Conservation (phyloP, 2,888 invertebrate species). For the Callinectes sapidus region DNA sequence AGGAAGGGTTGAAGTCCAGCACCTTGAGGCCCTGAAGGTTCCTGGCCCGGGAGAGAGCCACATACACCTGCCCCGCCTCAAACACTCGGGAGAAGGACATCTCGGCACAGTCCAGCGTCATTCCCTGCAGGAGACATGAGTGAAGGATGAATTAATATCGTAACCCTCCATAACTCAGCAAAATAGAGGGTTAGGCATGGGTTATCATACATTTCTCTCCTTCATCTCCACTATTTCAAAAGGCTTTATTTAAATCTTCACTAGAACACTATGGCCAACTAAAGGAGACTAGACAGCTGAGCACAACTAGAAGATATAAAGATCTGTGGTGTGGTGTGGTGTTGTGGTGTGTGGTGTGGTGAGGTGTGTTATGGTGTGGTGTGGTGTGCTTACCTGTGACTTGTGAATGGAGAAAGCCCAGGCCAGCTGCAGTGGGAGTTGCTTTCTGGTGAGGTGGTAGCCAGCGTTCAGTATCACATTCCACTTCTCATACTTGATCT, state of each 20-base stretch:
- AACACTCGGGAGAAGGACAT: slow-evolving; percentile 94
- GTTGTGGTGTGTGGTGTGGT: not conserved
- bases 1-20: slow-evolving; percentile 88
- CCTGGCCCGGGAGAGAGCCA: slow-evolving; percentile 93
- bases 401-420: slow-evolving; percentile 99
- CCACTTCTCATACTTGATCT: slow-evolving; percentile 88
- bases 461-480: slow-evolving; percentile 82
- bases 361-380: not conserved
- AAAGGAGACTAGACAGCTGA: no score
- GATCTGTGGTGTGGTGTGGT: no score
- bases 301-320: no score
- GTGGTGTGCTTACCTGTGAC: slow-evolving; percentile 80
- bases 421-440: slow-evolving; percentile 92
- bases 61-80: slow-evolving; percentile 97
- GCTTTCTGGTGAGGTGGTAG: slow-evolving; percentile 79
- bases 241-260: no score
- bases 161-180: not conserved
- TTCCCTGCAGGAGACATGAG: slow-evolving; percentile 81
- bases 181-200: no score
- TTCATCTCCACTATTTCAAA: no score
- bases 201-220: no score
- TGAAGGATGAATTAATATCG: not conserved
- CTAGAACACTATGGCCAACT: no score
- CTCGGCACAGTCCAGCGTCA: slow-evolving; percentile 96
- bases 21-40: slow-evolving; percentile 90